Conservation (phyloP, 1,140 invertebrate genomes). For the Drosophila lacertosa region DNA sequence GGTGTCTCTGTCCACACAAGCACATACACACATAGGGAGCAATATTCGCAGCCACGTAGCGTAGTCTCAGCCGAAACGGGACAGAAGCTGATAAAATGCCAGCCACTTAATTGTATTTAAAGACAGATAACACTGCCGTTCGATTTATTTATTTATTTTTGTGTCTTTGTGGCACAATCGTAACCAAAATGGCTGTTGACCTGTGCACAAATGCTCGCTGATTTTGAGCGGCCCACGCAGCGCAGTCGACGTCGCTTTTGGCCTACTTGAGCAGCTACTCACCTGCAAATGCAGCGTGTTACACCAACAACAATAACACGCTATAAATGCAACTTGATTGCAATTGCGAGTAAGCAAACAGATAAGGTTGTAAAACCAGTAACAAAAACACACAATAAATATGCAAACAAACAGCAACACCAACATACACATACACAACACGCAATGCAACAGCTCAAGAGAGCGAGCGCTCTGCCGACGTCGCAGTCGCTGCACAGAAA, state of each 20-base stretch:
- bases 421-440: constrained; percentile 11
- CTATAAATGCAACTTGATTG: constrained; percentile 49
- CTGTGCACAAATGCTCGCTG: constrained; percentile 19
- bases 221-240: constrained; percentile 47
- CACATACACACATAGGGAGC: neutral
- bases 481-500: constrained; percentile 34
- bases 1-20: neutral
- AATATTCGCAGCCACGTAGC: neutral
- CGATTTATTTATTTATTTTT: constrained; percentile 13
- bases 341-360: constrained; percentile 48
- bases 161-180: neutral
- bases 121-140: constrained; percentile 41
- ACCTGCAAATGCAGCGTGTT: constrained; percentile 45
- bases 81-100: constrained; percentile 29
- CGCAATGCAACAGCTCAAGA: constrained; percentile 44
- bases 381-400: constrained; percentile 56
- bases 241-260: constrained; percentile 38
- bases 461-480: constrained; percentile 21
- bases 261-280: constrained; percentile 57
- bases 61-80: neutral
- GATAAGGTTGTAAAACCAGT: constrained; percentile 54
- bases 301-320: constrained; percentile 18
- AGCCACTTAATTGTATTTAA: constrained; percentile 17
- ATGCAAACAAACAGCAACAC: constrained; percentile 47
- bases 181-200: constrained; percentile 43